Evolutionary conservation across 1,140 invertebrate species (phyloP).

Genomic region (Brachionus angularis): DNA sequence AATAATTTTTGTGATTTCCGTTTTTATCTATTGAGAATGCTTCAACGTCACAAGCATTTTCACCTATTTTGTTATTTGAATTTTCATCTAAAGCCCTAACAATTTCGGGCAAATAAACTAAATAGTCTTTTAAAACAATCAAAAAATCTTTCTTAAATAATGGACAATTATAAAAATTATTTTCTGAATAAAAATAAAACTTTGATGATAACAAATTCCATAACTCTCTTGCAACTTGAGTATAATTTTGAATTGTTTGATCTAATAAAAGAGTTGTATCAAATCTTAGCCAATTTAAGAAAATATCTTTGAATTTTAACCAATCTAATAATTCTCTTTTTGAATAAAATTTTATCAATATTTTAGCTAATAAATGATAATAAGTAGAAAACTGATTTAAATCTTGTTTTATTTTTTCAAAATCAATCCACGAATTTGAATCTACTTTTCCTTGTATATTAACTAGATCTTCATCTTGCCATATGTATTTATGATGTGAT

Average conservation of each 20-base stretch:
- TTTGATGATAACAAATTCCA: background rate
- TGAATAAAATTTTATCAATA: too few species aligned
- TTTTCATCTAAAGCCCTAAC: background rate
- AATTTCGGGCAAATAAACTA: background rate
- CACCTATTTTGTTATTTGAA: background rate
- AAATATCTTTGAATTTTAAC: too few species aligned
- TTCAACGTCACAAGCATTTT: background rate
- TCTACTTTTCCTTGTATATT: background rate
- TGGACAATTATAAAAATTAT: background rate
- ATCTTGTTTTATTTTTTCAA: too few species aligned
- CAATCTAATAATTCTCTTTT: too few species aligned
- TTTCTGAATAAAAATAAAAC: background rate
- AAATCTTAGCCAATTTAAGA: too few species aligned
- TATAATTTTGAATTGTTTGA: background rate
- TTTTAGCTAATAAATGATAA: too few species aligned
- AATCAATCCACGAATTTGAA: background rate
- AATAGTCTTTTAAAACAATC: background rate
- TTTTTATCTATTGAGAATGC: background rate
- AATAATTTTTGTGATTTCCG: constrained; percentile 9
- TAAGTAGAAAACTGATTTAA: too few species aligned
- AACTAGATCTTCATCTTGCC: background rate
- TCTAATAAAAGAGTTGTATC: too few species aligned
- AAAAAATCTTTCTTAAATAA: constrained; percentile 9
- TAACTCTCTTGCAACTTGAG: constrained; percentile 9
- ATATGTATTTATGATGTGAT: background rate